phyloP scores from a whole-genome alignment of 1,140 invertebrate species.

The Mactra quadrangularis region DNA sequence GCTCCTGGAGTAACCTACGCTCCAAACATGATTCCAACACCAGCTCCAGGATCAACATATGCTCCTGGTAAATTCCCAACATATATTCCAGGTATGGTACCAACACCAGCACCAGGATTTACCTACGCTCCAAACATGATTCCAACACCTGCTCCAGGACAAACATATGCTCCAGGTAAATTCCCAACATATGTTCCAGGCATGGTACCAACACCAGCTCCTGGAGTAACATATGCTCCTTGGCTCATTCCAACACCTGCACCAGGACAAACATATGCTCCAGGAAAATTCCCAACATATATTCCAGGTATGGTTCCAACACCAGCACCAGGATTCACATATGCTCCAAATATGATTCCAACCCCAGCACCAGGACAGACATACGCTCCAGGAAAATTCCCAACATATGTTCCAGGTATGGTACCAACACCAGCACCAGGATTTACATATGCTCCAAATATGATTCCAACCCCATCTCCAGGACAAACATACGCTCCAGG shows the following conservation, averaged over 20 bases:
- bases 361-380: conserved; percentile 68
- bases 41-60: conserved; percentile 68
- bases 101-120: conserved; percentile 59
- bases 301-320: conserved; percentile 55
- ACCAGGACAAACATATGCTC: conserved; percentile 62
- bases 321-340: conserved; percentile 48
- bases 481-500: conserved; percentile 66
- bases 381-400: conserved; percentile 63
- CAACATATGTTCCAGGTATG: conserved; percentile 56
- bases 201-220: conserved; percentile 49
- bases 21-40: conserved; percentile 60
- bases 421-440: conserved; percentile 60
- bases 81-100: conserved; percentile 59
- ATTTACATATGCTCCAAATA: conserved; percentile 43
- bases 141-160: conserved; percentile 63
- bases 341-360: conserved; percentile 27
- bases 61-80: conserved; percentile 67
- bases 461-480: conserved; percentile 55
- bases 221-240: conserved; percentile 68
- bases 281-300: conserved; percentile 61
- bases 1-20: conserved; percentile 55
- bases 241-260: conserved; percentile 57
- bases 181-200: conserved; percentile 61
- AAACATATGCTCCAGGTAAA: conserved; percentile 64
- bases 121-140: conserved; percentile 58